Base-by-base conservation (phyloP, 2,797 vertebrate species). In the Lerista edwardsae region DNA sequence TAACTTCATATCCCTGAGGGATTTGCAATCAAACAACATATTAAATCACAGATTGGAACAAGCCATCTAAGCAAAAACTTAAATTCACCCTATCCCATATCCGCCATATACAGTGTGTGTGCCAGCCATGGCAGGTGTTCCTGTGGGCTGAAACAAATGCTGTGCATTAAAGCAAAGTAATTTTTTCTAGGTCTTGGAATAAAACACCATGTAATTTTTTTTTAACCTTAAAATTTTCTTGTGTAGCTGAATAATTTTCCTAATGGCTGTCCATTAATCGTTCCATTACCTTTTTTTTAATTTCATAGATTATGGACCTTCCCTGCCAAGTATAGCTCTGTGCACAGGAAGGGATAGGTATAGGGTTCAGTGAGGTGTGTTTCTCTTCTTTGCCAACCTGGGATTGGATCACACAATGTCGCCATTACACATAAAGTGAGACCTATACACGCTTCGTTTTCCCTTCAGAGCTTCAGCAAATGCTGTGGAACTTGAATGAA, bases 141-240 rank as follows among this genome's bases (percentile, higher is more conserved):
- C 21, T n/a, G 7, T 47, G 29, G 34, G 31, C 3, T 80, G 15
- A 36, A 19, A 80, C 34, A 61, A 61, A 82, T 14, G 0, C 0
- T 78, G 47, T 72, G 77, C 27, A 61, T 79, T 79, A 61, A 61
- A 61, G 61, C 44, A 77, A 41, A 80, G 15, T 65, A 84, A 25
- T 25, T 0, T 23, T 3, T 61, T 21, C 4, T 31, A 47, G 17
- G 9, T 41, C 25, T 51, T 27, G n/a, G n/a, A n/a, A 51, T 25
- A 25, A 6, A 68, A 23, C 9, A 67, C 23, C 12, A 72, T 72
- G 19, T 11, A 44, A 3, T 9, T 81, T 41, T 72, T 6, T 23
- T 34, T 29, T 17, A 44, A 44, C 4, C 6, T 74, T 75, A 10
- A 82, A 65, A 25, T 23, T 1, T 2, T 69, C 0, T 36, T 4